Conservation (phyloP, 2,888 invertebrate species). For the Protodeltote pygarga region DNA sequence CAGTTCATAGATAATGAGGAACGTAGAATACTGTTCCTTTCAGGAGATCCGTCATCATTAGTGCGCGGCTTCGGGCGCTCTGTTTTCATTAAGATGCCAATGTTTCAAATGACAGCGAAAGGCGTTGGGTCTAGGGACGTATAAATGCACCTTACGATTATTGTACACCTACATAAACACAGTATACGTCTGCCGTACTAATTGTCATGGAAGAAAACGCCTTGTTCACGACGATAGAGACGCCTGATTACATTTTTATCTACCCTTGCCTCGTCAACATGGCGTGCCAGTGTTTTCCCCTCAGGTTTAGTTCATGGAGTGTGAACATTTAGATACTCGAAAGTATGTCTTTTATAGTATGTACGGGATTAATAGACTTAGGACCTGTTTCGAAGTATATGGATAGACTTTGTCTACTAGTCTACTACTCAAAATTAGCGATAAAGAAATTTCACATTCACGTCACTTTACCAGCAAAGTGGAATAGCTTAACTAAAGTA, state of each 20-base stretch:
- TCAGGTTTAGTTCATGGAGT: conserved; percentile 23
- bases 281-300: conserved; percentile 24
- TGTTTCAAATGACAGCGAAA: conserved; percentile 71
- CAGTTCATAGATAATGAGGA: conserved; percentile 78
- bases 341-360: conserved; percentile 6
- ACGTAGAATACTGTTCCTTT: conserved; percentile 73
- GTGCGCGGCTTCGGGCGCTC: conserved; percentile 72
- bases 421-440: too few species aligned
- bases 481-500: too few species aligned
- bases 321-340: conserved; percentile 11
- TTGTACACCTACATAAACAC: conserved; percentile 25
- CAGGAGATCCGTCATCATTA: conserved; percentile 83
- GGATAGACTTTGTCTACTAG: too few species aligned
- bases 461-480: too few species aligned
- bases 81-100: conserved; percentile 81
- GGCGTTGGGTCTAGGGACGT: conserved; percentile 47
- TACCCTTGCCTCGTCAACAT: conserved; percentile 21
- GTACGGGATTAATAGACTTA: conserved; percentile 5
- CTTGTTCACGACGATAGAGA: conserved; percentile 11
- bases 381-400: background rate
- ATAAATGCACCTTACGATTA: conserved; percentile 60
- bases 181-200: conserved; percentile 20
- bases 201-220: conserved; percentile 35
- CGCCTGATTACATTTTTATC: conserved; percentile 42
- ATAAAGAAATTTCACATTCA: too few species aligned